phyloP scores from a whole-genome alignment of 2,113 vertebrate genomes.

The Heloderma charlesbogerti region DNA sequence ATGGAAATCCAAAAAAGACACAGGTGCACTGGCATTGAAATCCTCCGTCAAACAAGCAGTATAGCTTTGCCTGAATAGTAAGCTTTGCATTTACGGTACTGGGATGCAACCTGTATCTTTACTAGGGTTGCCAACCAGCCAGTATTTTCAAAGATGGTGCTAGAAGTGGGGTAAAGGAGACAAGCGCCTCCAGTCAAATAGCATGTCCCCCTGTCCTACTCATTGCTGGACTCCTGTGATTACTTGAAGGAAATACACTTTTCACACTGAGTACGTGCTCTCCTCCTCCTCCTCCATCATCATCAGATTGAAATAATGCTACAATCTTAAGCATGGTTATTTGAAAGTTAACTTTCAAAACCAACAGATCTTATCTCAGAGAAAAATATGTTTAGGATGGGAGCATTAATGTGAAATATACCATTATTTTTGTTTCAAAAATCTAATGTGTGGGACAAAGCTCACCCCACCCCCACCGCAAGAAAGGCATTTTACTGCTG shows the following conservation, averaged over 20 bases:
- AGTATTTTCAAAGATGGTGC: neutral
- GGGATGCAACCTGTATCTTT: neutral
- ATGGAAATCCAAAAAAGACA: neutral
- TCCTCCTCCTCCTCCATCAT: too few species aligned
- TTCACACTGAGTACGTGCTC: neutral
- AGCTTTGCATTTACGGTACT: neutral
- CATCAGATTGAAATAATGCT: neutral
- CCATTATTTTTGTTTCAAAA: neutral
- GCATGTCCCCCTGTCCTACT: neutral
- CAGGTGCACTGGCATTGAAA: neutral
- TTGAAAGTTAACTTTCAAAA: neutral
- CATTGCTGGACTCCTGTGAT: neutral
- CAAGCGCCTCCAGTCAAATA: neutral
- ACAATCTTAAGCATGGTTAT: neutral
- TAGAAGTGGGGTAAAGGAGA: neutral
- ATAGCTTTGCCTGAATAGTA: neutral
- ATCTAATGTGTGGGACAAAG: neutral
- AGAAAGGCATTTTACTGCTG: neutral
- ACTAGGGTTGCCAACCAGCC: neutral
- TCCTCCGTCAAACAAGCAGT: neutral
- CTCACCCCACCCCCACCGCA: neutral
- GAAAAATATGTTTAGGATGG: neutral
- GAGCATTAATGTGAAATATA: neutral
- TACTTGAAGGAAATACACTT: neutral
- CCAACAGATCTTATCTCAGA: neutral